Base-by-base conservation (phyloP, 2,797 vertebrate genomes). In the Schizopygopsis malacanthus region DNA sequence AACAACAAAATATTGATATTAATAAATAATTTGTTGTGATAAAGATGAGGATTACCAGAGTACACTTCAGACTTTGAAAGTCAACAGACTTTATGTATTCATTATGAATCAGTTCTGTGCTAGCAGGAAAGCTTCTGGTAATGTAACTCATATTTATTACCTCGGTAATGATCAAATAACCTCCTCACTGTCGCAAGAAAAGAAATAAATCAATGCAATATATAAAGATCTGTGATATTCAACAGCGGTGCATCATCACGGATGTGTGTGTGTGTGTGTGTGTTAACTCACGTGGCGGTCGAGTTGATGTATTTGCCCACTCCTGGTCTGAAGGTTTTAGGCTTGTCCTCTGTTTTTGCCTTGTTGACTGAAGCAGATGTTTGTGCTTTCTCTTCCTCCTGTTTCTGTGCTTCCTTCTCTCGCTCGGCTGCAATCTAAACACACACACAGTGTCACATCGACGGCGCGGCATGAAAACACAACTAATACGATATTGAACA, bases 261-360 rank as follows among this genome's bases (percentile, higher is more conserved):
- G 86, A 28, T 65, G 81, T 45, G 28, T 28, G 43, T 75, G 70
- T 37, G n/a, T 59, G 56, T n/a, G 80, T 52, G 39, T 63, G 43
- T 71, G 70, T 37, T 22, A 2, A 85, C 97, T 97, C 92, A 99
- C 98, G 86, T 82, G 45, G 94, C 93, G 39, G 93, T 90, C 5
- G 96, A 96, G 92, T 96, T 97, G 92, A 99, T 98, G 91, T 99
- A 99, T 91, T 99, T 99, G 86, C 98, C 98, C 61, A 99, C 95
- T 0, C 98, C 98, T 56, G 95, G 90, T 28, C 96, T 96, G 89
- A 97, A 99, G 0, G 96, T 95, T 92, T 97, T 97, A 7, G 97
- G 98, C 1, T 92, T 88, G 82, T 95, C 91, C 15, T 92, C 93
- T 83, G 92, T 91, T 77, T 96, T 96, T 2, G 94, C 85, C 86